These are phyloP conservation scores for Mus musculus DNA, from an alignment of 2,113 vertebrate species.

Conservation along the genomic window GRCm39 chr11:6733501-6734000, in stretches of 20 bases:
- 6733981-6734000: neutral
- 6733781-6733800: too few species aligned
- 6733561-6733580: neutral
- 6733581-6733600: too few species aligned
- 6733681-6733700: too few species aligned
- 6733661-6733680: too few species aligned
- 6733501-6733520: too few species aligned
- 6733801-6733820: too few species aligned
- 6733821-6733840: too few species aligned
- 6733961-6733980: neutral
- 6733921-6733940: neutral
- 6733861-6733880: neutral
- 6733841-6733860: neutral
- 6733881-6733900: neutral
- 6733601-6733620: too few species aligned
- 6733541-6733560: neutral
- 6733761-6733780: neutral
- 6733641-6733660: too few species aligned
- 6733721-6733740: neutral
- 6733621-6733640: neutral
- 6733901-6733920: neutral
- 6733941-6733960: neutral
- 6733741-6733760: neutral
- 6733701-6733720: too few species aligned
- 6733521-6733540: neutral